phyloP scores from a whole-genome alignment of 1,140 invertebrate species.

The Cydia fagiglandana region DNA sequence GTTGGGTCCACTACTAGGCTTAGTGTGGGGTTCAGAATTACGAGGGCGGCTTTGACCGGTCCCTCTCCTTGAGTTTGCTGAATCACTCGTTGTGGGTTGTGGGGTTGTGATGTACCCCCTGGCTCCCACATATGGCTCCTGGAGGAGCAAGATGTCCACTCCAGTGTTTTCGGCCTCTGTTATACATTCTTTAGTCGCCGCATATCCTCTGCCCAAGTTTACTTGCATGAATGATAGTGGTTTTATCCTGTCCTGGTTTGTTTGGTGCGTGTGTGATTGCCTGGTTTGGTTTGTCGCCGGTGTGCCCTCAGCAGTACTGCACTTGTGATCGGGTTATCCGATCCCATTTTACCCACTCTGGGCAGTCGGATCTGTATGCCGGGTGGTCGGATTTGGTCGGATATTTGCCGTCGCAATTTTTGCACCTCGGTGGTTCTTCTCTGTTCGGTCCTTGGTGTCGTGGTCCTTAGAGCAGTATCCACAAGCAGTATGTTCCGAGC shows the following conservation, averaged over 20 bases:
- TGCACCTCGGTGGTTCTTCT: background rate
- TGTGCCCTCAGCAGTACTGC: background rate
- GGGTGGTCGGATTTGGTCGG: background rate
- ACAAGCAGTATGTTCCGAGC: background rate
- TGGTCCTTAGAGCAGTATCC: background rate
- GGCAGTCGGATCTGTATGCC: background rate
- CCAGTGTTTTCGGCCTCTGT: background rate
- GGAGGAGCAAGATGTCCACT: background rate
- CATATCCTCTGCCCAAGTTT: background rate
- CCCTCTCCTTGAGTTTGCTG: no score
- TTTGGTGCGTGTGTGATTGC: no score
- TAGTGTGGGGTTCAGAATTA: no score
- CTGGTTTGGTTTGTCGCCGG: background rate
- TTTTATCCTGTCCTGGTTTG: no score
- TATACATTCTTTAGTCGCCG: background rate
- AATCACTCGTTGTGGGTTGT: no score
- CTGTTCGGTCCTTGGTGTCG: background rate
- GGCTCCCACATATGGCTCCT: no score
- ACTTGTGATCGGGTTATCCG: background rate
- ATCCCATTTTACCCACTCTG: background rate
- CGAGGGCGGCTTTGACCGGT: no score
- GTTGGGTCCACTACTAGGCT: no score
- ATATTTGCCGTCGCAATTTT: no score
- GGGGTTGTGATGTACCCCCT: no score
- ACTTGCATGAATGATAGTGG: background rate